Evolutionary conservation across 2,113 vertebrate genomes (phyloP).

Genomic region (Callipepla californica): DNA sequence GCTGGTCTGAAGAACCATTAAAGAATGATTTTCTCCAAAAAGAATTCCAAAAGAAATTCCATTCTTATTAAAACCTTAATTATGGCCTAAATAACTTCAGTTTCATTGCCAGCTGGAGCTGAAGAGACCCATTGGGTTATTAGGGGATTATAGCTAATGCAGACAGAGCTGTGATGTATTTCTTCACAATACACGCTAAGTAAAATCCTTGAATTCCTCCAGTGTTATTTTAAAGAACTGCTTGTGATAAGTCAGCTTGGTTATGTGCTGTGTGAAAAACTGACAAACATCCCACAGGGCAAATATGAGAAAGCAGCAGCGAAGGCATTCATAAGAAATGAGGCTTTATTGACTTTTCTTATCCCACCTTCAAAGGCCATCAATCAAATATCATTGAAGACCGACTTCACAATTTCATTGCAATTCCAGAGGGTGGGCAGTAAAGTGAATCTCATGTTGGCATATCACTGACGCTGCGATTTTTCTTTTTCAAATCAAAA

Average conservation of each 20-base stretch:
- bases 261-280: constrained; percentile 37
- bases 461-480: background rate
- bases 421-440: background rate
- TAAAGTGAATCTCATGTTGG: background rate
- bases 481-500: constrained; percentile 1
- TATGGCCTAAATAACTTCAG: background rate
- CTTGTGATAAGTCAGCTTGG: constrained; percentile 10
- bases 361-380: constrained; percentile 26
- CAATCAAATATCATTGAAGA: constrained; percentile 24
- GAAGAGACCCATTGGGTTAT: background rate
- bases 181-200: constrained; percentile 12
- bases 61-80: background rate
- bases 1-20: background rate
- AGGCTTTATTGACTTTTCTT: constrained; percentile 51
- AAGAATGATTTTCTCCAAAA: background rate
- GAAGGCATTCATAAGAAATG: constrained; percentile 24
- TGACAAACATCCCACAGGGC: constrained; percentile 48
- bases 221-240: constrained; percentile 36
- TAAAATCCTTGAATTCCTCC: constrained; percentile 25
- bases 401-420: constrained; percentile 21
- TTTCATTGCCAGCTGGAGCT: background rate
- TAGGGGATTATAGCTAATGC: background rate
- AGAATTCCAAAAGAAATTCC: background rate
- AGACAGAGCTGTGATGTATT: constrained; percentile 7
- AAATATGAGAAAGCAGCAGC: constrained; percentile 42